Percentiles rank a stretch among this genome's conserved stretches.
Conservation (phyloP, 1,140 invertebrate genomes). For the Drosophila lowei region DNA sequence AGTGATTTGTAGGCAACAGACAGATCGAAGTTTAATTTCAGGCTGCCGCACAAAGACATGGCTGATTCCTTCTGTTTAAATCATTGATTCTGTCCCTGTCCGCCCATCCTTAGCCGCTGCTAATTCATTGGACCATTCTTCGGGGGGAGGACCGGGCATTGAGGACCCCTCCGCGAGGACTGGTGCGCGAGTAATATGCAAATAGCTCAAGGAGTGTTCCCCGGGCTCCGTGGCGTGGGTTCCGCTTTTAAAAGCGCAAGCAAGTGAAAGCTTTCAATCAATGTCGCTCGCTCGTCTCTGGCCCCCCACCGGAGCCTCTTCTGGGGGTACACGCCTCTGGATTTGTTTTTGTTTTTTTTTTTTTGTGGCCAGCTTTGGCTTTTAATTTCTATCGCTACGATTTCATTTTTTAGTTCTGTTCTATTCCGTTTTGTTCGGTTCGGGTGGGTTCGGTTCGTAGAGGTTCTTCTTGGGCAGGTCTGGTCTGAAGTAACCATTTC, state of each 20-base stretch:
- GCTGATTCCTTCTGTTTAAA: no score
- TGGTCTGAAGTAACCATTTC: slow-evolving; percentile 57
- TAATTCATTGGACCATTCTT: slow-evolving; percentile 26
- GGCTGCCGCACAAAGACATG: no score
- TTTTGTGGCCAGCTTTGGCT: slow-evolving; percentile 44
- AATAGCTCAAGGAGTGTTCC: slow-evolving; percentile 45
- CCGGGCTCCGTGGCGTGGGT: not conserved
- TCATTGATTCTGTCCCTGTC: not conserved
- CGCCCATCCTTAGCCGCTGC: not conserved
- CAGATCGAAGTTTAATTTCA: no score
- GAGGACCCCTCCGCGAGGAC: not conserved
- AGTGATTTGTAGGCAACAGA: no score
- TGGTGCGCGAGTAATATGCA: slow-evolving; percentile 46
- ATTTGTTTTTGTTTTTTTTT: not conserved
- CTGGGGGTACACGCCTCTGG: slow-evolving; percentile 17
- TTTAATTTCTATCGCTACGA: slow-evolving; percentile 69
- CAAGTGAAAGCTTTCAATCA: slow-evolving; percentile 78
- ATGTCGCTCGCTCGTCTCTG: slow-evolving; percentile 50
- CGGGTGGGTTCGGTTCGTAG: not conserved
- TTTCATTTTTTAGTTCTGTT: slow-evolving; percentile 45
- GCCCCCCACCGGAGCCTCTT: not conserved
- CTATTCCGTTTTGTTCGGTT: not conserved
- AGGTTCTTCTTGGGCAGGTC: slow-evolving; percentile 11
- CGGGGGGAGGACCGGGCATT: not conserved
- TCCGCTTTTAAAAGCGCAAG: slow-evolving; percentile 70